These are phyloP conservation scores for Drosophila falleni DNA, from an alignment of 2,888 invertebrate species.

Conservation along the genomic window DNA sequence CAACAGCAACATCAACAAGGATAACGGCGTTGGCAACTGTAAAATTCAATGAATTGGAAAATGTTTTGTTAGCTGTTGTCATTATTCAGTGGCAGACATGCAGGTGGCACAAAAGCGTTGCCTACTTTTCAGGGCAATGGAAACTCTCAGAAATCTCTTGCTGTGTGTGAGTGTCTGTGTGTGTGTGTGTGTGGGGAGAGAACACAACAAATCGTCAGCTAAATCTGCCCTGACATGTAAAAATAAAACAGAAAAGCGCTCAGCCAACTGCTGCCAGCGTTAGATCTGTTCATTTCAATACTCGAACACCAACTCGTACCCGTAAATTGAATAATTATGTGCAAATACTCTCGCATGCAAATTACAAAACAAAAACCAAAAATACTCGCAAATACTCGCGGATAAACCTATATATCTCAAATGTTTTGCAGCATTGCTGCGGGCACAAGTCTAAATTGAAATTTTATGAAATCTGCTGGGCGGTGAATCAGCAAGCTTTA, in stretches of 20 bases:
- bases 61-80: slow-evolving; percentile 77
- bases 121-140: slow-evolving; percentile 34
- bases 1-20: not conserved
- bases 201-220: slow-evolving; percentile 54
- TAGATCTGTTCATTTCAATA: slow-evolving; percentile 27
- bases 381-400: slow-evolving; percentile 1
- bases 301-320: slow-evolving; percentile 19
- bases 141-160: not conserved
- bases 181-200: slow-evolving; percentile 9
- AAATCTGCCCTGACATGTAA: slow-evolving; percentile 59
- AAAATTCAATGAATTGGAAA: slow-evolving; percentile 83
- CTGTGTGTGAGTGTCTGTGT: not conserved
- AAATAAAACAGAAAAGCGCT: slow-evolving; percentile 52
- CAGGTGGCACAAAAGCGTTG: slow-evolving; percentile 60
- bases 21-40: slow-evolving; percentile 67
- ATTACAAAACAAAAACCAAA: slow-evolving; percentile 33
- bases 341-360: slow-evolving; percentile 53
- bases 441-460: slow-evolving; percentile 51
- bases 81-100: slow-evolving; percentile 71
- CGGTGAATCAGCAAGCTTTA: slow-evolving; percentile 26
- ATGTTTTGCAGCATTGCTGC: slow-evolving; percentile 31
- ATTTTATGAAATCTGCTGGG: slow-evolving; percentile 49
- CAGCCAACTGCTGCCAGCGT: slow-evolving; percentile 39
- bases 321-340: slow-evolving; percentile 74
- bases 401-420: slow-evolving; percentile 17